Evolutionary conservation across 2,113 vertebrate genomes (phyloP), one percentile per base, ranked within the genome.

Genomic region (Antigone vipio): DNA sequence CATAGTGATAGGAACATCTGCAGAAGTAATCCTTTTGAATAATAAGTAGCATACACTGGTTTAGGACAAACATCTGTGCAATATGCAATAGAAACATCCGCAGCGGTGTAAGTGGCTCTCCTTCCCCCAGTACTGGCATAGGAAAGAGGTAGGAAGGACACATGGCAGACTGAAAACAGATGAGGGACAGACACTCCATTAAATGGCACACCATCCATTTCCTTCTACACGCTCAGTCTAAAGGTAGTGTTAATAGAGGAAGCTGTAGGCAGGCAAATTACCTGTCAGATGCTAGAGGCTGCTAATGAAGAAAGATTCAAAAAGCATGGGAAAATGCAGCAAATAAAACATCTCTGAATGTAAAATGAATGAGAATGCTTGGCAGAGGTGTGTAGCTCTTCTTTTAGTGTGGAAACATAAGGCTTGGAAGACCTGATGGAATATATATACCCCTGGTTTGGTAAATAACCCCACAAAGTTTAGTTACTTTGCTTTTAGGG

Each of bases 251-350:
- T 95, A 95, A 86, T 69, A 58, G 66, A 83, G 71, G 79, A 78
- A 92, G 89, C 92, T 62, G 89, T 8, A 89, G 87, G 92, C 88
- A 96, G 75, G 92, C 89, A 95, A 92, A 97, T 97, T 75, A 62
- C 89, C 96, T 95, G 96, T 82, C 96, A 96, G 86, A 62, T 82
- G 77, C 80, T 66, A n/a, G 67, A 50, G 86, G 71, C 66, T 81
- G 50, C 94, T 96, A 95, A 89, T 91, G 95, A 89, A 91, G 97
- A 89, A 91, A 89, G 89, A 84, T 95, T 53, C 80, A 78, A 59
- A 87, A 94, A 83, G 67, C 85, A 86, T 24, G n/a, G 71, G 34
- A 34, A 73, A 94, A 42, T 40, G 52, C 21, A 82, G 92, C 82
- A 86, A n/a, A 16, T 23, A 60, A 64, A 75, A 87, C 89, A 91